These are phyloP conservation scores for Crotalus adamanteus DNA, from an alignment of 2,797 vertebrate genomes.

Conservation along the genomic window DNA sequence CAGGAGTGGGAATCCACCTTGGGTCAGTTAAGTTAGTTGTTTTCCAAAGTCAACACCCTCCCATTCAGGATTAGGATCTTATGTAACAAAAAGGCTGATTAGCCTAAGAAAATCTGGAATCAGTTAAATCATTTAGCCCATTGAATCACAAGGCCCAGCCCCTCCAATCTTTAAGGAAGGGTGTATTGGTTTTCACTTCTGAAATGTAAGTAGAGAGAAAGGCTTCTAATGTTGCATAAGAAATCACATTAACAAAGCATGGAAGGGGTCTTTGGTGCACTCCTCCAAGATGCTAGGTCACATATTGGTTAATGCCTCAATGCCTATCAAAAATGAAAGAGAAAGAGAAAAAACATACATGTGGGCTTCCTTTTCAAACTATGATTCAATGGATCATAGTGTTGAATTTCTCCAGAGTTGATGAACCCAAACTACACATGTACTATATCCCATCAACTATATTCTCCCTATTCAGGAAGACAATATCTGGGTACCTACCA, in stretches of 20 bases:
- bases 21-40: neutral
- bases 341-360: neutral
- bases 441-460: neutral
- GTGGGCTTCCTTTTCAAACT: neutral
- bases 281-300: neutral
- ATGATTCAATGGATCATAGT: neutral
- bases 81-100: neutral
- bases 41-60: neutral
- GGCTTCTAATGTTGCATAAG: neutral
- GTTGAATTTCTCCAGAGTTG: neutral
- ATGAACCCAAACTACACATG: neutral
- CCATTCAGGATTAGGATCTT: neutral
- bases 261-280: neutral
- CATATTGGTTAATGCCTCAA: neutral
- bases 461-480: neutral
- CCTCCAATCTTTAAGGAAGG: neutral
- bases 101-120: neutral
- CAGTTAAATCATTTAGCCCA: neutral
- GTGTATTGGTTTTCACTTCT: neutral
- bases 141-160: neutral
- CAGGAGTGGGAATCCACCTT: neutral
- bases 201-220: neutral
- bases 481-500: conserved; percentile 56
- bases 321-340: neutral
- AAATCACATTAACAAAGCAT: neutral